Conservation (phyloP, 2,797 vertebrate genomes). For the Picus viridis region DNA sequence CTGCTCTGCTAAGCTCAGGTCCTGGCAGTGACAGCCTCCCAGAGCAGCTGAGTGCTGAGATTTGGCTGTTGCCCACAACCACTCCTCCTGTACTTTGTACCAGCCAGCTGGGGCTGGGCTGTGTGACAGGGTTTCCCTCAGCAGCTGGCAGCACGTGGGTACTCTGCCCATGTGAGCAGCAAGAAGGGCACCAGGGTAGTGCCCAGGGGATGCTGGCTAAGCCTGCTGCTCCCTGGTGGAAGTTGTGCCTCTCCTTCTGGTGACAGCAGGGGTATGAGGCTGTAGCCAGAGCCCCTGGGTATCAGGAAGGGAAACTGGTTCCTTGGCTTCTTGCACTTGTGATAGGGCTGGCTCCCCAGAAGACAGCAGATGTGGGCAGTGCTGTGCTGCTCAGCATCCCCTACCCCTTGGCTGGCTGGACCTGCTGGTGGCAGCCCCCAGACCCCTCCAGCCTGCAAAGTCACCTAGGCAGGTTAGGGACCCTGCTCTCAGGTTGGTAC, state of each 20-base stretch:
- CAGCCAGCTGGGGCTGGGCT: not conserved
- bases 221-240: not conserved
- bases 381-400: not conserved
- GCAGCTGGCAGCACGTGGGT: not conserved
- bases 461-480: not conserved
- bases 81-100: not conserved
- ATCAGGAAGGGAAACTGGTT: not conserved
- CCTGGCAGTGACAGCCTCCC: not conserved
- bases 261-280: not conserved
- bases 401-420: not conserved
- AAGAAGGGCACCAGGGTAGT: not conserved
- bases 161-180: not conserved
- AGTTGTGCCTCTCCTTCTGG: not conserved
- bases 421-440: not conserved
- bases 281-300: not conserved
- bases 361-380: not conserved
- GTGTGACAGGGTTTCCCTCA: not conserved
- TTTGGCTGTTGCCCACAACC: not conserved
- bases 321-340: not conserved
- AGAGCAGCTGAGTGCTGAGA: not conserved
- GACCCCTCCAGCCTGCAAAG: not conserved
- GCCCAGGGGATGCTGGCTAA: not conserved
- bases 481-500: rapidly evolving
- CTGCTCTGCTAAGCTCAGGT: not conserved
- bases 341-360: not conserved